These are phyloP conservation scores for Oscheius sp. DNA, from an alignment of 1,140 invertebrate genomes.

Conservation along the genomic window DNA sequence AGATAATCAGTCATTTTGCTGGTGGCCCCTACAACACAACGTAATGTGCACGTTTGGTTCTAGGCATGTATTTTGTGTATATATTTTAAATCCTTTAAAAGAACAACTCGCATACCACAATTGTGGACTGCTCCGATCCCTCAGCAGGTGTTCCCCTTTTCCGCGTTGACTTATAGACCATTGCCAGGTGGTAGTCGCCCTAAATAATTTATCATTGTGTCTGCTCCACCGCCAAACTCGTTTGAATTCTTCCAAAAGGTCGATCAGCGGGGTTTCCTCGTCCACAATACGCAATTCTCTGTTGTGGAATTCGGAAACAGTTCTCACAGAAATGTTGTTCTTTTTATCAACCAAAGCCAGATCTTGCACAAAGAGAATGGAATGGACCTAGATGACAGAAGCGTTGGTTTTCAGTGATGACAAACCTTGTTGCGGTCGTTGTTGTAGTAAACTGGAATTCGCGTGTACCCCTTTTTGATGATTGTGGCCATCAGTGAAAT, in stretches of 20 bases:
- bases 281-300: constrained; percentile 92
- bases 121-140: background rate
- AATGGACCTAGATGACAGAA: constrained; percentile 68
- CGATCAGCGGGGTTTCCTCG: constrained; percentile 86
- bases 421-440: constrained; percentile 70
- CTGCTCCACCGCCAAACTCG: no score
- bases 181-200: constrained; percentile 58
- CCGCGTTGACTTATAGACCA: constrained; percentile 38
- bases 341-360: constrained; percentile 93
- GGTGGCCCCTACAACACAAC: no score
- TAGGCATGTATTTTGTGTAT: no score
- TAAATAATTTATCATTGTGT: background rate
- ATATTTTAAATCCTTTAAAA: no score
- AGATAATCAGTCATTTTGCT: no score
- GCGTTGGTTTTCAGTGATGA: constrained; percentile 70
- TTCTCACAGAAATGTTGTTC: constrained; percentile 80
- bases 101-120: no score
- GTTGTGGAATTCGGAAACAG: constrained; percentile 90
- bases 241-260: constrained; percentile 94
- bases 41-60: no score
- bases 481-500: constrained; percentile 84
- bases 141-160: background rate
- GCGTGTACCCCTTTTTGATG: constrained; percentile 83
- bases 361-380: constrained; percentile 75
- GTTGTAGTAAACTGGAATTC: constrained; percentile 80